A percentile compares a stretch with the other conserved stretches of the same genome.
Evolutionary conservation across 2,888 invertebrate species (phyloP).

Genomic region (Gisinianus flammeolus): DNA sequence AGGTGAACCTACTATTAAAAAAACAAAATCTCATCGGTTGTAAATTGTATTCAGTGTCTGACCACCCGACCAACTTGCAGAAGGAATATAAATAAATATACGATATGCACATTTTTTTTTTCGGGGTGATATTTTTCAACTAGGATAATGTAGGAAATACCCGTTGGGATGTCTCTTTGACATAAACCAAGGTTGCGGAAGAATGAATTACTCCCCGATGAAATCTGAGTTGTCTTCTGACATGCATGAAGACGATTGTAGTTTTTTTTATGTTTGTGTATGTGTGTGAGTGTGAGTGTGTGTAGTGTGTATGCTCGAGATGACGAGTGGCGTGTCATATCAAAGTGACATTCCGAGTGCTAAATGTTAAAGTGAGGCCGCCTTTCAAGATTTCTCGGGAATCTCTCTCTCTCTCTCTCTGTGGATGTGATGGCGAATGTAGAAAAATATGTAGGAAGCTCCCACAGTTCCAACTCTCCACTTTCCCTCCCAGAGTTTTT

Average conservation of each 20-base stretch:
- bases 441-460: background rate
- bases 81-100: background rate
- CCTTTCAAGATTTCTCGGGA: background rate
- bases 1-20: too few species aligned
- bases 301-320: background rate
- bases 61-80: too few species aligned
- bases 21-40: too few species aligned
- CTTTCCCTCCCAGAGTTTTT: too few species aligned
- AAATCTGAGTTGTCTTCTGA: background rate
- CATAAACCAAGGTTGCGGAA: slow-evolving; percentile 29
- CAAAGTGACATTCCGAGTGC: slow-evolving; percentile 26
- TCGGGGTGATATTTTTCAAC: slow-evolving; percentile 20
- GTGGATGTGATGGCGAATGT: background rate
- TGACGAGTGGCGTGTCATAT: slow-evolving; percentile 36
- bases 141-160: slow-evolving; percentile 17
- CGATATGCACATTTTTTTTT: too few species aligned
- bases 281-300: background rate
- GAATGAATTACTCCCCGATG: slow-evolving; percentile 35
- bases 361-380: slow-evolving; percentile 12
- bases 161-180: slow-evolving; percentile 27
- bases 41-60: too few species aligned
- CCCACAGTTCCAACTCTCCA: too few species aligned
- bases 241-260: background rate
- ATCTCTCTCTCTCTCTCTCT: slow-evolving; percentile 2
- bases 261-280: slow-evolving; percentile 2